Conservation (phyloP, 2,113 vertebrate species). For the Octodon degus region DNA sequence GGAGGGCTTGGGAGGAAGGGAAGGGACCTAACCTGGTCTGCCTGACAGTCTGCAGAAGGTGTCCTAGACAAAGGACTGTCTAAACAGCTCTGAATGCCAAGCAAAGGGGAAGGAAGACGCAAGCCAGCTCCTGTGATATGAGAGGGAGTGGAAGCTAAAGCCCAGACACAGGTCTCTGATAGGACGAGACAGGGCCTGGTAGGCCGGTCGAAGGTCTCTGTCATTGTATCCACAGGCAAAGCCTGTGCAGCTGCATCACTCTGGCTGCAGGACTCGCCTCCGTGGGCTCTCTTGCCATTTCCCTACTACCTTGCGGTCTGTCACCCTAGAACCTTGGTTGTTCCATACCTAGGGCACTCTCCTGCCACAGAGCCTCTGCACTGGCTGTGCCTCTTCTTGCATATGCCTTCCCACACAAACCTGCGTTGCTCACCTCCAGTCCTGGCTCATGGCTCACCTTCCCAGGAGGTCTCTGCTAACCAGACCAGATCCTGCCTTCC, state of each 20-base stretch:
- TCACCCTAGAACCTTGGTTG: neutral
- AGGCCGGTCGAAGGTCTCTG: neutral
- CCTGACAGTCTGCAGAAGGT: neutral
- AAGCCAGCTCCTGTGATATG: neutral
- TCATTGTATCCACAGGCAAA: neutral
- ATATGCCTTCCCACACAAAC: neutral
- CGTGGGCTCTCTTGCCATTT: neutral
- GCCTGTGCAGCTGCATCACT: neutral
- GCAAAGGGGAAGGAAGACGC: neutral
- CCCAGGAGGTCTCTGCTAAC: neutral
- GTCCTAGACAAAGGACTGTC: neutral
- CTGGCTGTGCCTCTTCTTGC: neutral
- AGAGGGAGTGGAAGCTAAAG: slow-evolving; percentile 22
- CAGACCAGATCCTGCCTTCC: neutral
- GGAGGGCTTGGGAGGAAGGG: neutral
- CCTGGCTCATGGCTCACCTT: neutral
- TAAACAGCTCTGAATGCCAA: neutral
- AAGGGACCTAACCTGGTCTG: neutral
- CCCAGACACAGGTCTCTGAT: neutral
- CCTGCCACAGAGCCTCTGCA: neutral
- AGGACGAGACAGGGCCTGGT: neutral
- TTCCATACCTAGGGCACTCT: neutral
- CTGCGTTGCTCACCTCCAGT: neutral
- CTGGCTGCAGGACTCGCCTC: neutral
- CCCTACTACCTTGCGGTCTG: neutral